A percentile compares a stretch with the other conserved stretches of the same genome.
phyloP scores from a whole-genome alignment of 2,888 invertebrate species.

The Criorhina ranunculi region DNA sequence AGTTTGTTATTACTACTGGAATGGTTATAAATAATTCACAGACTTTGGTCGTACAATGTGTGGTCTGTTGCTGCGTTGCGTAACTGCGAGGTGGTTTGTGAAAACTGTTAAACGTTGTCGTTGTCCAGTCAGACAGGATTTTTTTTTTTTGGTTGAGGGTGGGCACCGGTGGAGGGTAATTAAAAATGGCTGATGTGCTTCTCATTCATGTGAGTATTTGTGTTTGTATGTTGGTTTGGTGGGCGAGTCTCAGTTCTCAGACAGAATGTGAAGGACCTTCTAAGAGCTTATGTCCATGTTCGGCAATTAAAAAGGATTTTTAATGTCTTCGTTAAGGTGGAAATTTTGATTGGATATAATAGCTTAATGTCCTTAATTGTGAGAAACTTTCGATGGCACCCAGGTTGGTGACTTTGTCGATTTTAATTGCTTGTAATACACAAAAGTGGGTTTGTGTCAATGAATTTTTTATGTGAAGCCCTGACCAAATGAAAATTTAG shows the following conservation, averaged over 20 bases:
- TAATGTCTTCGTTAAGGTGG: constrained; percentile 73
- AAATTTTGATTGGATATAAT: constrained; percentile 69
- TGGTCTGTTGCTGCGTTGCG: constrained; percentile 64
- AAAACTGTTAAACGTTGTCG: constrained; percentile 74
- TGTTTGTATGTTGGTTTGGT: neutral
- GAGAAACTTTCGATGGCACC: constrained; percentile 61
- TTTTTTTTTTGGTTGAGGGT: constrained; percentile 39
- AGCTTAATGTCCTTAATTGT: constrained; percentile 75
- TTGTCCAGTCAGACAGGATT: constrained; percentile 53
- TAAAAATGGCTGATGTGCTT: constrained; percentile 72
- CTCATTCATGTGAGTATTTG: neutral
- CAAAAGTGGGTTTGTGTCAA: constrained; percentile 13
- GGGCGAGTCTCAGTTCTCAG: neutral
- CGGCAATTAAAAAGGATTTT: constrained; percentile 73
- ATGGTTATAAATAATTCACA: constrained; percentile 72
- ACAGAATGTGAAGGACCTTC: constrained; percentile 37
- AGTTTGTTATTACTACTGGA: constrained; percentile 70
- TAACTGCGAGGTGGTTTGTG: constrained; percentile 63
- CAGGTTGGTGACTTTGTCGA: constrained; percentile 49
- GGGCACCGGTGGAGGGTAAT: constrained; percentile 53
- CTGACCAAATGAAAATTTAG: neutral
- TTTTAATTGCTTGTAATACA: constrained; percentile 40
- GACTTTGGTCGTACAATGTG: constrained; percentile 38
- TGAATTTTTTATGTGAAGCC: constrained; percentile 27
- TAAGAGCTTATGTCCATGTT: constrained; percentile 57